These are phyloP conservation scores for Quiscalus mexicanus DNA, from an alignment of 2,113 vertebrate genomes.

Conservation along the genomic window DNA sequence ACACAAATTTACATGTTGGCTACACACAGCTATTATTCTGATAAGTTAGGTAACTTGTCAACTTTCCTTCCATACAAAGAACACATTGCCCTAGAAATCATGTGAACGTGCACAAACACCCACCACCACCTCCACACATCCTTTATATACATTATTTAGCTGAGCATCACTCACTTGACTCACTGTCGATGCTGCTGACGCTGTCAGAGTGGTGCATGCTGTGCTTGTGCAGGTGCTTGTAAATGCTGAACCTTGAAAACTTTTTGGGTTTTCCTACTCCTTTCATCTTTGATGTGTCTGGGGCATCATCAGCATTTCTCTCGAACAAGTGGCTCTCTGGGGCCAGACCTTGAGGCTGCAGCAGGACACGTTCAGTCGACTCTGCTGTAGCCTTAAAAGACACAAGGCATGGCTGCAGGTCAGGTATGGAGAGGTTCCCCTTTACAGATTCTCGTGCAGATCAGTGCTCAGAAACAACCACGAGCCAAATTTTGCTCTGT, in stretches of 20 bases:
- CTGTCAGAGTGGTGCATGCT: constrained; percentile 81
- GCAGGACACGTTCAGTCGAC: not conserved
- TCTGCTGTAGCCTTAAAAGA: constrained; percentile 42
- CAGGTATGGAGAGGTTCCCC: not conserved
- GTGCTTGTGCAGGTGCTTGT: constrained; percentile 84
- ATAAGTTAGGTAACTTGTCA: not conserved
- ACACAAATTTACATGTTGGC: not conserved
- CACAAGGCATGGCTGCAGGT: not conserved
- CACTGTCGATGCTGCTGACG: constrained; percentile 86
- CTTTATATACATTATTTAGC: not conserved
- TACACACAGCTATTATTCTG: not conserved
- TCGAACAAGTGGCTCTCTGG: not conserved
- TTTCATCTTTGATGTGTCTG: constrained; percentile 82
- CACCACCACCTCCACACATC: not conserved
- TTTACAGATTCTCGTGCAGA: not conserved
- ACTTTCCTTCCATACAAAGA: not conserved
- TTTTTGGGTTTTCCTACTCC: constrained; percentile 79
- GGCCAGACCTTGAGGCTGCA: not conserved
- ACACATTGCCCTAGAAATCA: not conserved
- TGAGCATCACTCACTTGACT: constrained; percentile 79
- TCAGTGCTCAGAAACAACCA: not conserved
- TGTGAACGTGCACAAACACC: not conserved
- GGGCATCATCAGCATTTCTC: constrained; percentile 54
- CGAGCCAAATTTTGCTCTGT: fast-evolving
- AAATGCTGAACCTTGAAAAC: constrained; percentile 84